Percentiles rank a stretch among this genome's conserved stretches.
These are phyloP conservation scores for Pteronura brasiliensis DNA, from an alignment of 2,113 vertebrate species.

Conservation along the genomic window DNA sequence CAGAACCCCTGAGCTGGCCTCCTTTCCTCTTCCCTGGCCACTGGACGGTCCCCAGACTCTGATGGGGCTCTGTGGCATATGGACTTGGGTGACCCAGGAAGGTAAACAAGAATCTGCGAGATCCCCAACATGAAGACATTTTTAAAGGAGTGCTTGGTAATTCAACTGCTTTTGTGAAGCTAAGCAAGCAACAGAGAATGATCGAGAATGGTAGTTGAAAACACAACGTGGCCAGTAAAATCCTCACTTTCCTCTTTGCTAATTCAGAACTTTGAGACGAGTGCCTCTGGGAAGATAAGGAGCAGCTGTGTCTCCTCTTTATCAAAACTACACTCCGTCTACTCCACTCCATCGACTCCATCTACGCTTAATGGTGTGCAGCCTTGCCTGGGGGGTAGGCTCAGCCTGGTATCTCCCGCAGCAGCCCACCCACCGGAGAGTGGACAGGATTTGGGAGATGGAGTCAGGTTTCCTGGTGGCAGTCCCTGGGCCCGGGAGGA, in stretches of 20 bases:
- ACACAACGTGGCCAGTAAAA: background rate
- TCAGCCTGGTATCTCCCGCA: background rate
- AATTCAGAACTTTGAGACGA: constrained; percentile 7
- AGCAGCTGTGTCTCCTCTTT: background rate
- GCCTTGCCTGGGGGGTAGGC: background rate
- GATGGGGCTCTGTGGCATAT: constrained; percentile 51
- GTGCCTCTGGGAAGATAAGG: constrained; percentile 40
- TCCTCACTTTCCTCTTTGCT: background rate
- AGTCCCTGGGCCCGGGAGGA: background rate
- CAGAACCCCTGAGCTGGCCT: background rate
- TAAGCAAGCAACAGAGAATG: constrained; percentile 10
- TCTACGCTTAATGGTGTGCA: background rate
- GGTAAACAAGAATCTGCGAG: constrained; percentile 69
- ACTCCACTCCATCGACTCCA: background rate
- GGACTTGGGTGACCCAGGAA: constrained; percentile 69
- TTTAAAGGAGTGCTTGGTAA: constrained; percentile 76
- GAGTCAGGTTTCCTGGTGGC: background rate
- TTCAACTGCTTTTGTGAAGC: constrained; percentile 65
- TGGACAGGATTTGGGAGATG: background rate
- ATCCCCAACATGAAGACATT: constrained; percentile 52
- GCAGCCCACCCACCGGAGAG: background rate
- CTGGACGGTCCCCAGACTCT: constrained; percentile 19
- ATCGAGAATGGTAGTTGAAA: constrained; percentile 16
- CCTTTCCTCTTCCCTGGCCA: background rate
- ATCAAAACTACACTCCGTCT: background rate